A percentile compares a stretch with the other conserved stretches of the same genome.
These are phyloP conservation scores for Chloroceryle inda DNA, from an alignment of 2,797 vertebrate genomes.

Conservation along the genomic window DNA sequence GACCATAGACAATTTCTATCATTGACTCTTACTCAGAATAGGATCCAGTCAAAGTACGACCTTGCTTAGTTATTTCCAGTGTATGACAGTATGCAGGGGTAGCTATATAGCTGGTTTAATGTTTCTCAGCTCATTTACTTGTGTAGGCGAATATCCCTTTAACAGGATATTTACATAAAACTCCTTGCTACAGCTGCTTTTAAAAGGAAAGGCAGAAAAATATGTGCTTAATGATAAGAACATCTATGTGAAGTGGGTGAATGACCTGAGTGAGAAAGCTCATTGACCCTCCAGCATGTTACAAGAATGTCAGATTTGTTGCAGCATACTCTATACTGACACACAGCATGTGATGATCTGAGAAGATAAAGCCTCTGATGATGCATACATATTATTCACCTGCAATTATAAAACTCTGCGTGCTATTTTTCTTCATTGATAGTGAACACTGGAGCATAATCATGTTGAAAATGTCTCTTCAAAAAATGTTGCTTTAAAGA, in stretches of 20 bases:
- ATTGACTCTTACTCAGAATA: neutral
- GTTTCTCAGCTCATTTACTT: neutral
- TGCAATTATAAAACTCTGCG: slow-evolving; percentile 7
- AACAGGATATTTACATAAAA: neutral
- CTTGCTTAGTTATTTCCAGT: neutral
- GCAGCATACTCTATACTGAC: neutral
- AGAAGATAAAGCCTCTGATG: slow-evolving; percentile 7
- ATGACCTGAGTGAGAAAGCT: neutral
- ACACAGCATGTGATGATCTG: neutral
- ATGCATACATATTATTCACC: neutral
- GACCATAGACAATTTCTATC: neutral
- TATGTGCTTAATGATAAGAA: neutral
- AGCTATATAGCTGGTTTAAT: neutral
- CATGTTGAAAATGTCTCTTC: slow-evolving; percentile 1
- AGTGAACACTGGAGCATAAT: slow-evolving; percentile 7
- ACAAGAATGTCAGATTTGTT: neutral
- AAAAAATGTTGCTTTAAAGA: slow-evolving; percentile 34
- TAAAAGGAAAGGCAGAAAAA: neutral
- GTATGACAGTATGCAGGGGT: neutral
- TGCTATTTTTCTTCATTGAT: slow-evolving; percentile 35
- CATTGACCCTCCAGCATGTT: neutral
- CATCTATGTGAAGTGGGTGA: neutral
- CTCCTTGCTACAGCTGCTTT: neutral
- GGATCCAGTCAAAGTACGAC: neutral
- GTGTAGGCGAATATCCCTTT: neutral